phyloP scores from a whole-genome alignment of 2,797 vertebrate species.

The Morelia viridis region DNA sequence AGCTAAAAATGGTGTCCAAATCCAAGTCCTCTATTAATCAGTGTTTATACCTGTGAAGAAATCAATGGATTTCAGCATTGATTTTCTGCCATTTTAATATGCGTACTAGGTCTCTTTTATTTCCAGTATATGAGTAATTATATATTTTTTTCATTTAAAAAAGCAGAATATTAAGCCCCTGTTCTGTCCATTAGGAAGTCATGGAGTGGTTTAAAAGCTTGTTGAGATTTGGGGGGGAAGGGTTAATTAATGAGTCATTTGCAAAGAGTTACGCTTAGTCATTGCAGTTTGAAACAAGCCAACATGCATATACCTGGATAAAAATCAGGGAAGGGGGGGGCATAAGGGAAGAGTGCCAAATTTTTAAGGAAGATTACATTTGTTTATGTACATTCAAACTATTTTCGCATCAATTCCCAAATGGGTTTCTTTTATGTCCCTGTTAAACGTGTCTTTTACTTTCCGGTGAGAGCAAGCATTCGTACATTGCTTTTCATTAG shows the following conservation, averaged over 20 bases:
- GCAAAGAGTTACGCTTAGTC: not conserved
- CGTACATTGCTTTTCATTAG: not conserved
- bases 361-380: not conserved
- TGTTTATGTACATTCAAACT: not conserved
- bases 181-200: slow-evolving; percentile 2
- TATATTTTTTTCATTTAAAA: no score
- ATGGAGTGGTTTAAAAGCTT: slow-evolving; percentile 10
- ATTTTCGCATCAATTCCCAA: not conserved
- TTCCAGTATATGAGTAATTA: not conserved
- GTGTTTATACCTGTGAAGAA: slow-evolving; percentile 4
- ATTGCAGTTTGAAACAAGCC: not conserved
- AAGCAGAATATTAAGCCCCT: slow-evolving; percentile 2
- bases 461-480: not conserved
- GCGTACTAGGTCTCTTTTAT: not conserved
- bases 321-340: not conserved
- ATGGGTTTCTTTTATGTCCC: not conserved
- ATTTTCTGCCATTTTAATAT: not conserved
- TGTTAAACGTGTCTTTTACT: not conserved
- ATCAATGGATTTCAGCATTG: slow-evolving; percentile 1
- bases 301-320: not conserved
- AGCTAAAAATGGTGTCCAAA: not conserved
- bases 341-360: not conserved
- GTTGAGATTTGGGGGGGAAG: not conserved
- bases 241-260: slow-evolving; percentile 15
- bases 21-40: not conserved